Conservation (phyloP, 2,113 vertebrate species). For the Ancistrus triradiatus region DNA sequence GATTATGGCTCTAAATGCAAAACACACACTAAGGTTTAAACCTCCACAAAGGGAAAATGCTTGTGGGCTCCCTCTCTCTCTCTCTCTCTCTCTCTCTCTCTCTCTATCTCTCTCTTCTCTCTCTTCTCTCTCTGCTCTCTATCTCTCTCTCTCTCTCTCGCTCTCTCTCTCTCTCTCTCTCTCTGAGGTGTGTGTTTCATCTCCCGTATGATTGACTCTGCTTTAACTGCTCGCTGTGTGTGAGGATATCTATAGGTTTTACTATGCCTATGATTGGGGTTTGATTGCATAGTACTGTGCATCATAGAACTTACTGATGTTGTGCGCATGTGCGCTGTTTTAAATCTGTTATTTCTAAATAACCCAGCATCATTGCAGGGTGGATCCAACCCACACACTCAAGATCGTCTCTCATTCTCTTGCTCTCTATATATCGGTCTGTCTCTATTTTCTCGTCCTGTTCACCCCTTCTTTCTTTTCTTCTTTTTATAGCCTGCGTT, state of each 20-base stretch:
- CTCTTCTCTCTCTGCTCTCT: too few relatives aligned
- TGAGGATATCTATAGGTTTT: constrained; percentile 10
- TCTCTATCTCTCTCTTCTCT: too few relatives aligned
- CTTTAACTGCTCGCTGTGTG: background rate
- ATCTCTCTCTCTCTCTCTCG: too few relatives aligned
- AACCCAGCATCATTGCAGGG: background rate
- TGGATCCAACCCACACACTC: background rate
- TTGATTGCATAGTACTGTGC: background rate
- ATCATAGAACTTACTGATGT: background rate
- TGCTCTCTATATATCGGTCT: constrained; percentile 1
- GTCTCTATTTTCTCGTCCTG: background rate
- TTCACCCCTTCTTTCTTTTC: background rate
- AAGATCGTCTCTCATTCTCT: background rate
- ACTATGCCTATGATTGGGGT: background rate
- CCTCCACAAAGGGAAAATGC: constrained; percentile 40
- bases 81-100: too few relatives aligned
- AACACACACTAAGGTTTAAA: too few relatives aligned
- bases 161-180: too few relatives aligned
- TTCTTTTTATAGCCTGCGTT: too few relatives aligned
- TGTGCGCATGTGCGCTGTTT: too few relatives aligned
- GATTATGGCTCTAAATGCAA: too few relatives aligned
- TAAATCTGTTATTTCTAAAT: too few relatives aligned
- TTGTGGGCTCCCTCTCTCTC: constrained; percentile 24
- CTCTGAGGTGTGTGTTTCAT: background rate
- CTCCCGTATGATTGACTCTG: too few relatives aligned